Percentiles rank a stretch among this genome's conserved stretches.
These are phyloP conservation scores for Antennarius maculatus DNA, from an alignment of 2,797 vertebrate genomes.

Conservation along the genomic window DNA sequence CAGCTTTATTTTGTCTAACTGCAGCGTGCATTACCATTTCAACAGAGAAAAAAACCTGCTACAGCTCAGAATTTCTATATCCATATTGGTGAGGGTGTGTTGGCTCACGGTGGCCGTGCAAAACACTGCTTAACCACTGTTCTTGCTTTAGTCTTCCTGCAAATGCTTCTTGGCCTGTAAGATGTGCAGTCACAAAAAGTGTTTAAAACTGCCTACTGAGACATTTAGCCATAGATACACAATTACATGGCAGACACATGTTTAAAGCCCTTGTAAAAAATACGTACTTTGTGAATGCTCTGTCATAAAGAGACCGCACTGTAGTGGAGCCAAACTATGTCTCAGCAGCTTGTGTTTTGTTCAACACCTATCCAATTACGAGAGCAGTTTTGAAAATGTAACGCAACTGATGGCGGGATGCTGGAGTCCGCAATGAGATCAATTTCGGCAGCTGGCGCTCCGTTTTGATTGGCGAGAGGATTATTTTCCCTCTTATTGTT, in stretches of 20 bases:
- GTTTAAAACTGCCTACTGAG: conserved; percentile 62
- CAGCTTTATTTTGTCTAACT: conserved; percentile 35
- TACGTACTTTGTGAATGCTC: conserved; percentile 14
- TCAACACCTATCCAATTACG: conserved; percentile 5
- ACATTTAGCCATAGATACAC: conserved; percentile 54
- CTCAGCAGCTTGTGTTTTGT: conserved; percentile 11
- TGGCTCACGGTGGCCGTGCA: not conserved
- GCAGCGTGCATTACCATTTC: conserved; percentile 13
- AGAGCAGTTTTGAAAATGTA: conserved; percentile 11
- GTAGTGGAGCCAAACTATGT: conserved; percentile 32
- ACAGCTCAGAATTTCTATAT: conserved; percentile 13
- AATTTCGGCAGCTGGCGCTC: conserved; percentile 62
- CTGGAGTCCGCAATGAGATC: conserved; percentile 42
- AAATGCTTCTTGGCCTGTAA: conserved; percentile 39
- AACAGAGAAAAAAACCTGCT: not conserved
- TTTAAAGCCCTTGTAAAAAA: conserved; percentile 48
- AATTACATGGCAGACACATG: conserved; percentile 63
- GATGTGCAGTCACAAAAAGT: conserved; percentile 56
- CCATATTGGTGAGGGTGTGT: not conserved
- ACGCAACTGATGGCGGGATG: conserved; percentile 7
- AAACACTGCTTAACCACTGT: not conserved
- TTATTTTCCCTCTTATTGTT: conserved; percentile 68
- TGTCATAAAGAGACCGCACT: conserved; percentile 31
- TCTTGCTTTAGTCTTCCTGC: conserved; percentile 12
- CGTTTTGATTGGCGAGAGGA: conserved; percentile 68